Evolutionary conservation across 2,797 vertebrate species (phyloP), one percentile per base, ranked within the genome.

Genomic region (Gymnocypris eckloni): DNA sequence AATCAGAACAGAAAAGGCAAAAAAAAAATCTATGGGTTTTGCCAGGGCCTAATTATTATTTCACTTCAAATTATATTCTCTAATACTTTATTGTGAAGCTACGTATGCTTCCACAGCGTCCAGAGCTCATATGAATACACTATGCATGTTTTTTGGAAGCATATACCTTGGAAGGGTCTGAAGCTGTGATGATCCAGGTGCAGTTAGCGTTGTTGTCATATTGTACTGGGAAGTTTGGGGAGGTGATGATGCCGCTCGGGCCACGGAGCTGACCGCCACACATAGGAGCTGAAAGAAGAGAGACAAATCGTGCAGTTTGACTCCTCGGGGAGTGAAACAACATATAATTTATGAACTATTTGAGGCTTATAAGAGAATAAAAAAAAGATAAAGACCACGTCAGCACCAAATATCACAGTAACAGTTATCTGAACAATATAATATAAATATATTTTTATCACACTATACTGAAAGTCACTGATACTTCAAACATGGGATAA

Each of bases 121-220:
- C 18, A 45, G 41, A 37, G 28, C 22, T 52, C 13, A 52, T 39
- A 13, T 43, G 0, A 76, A 52, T 20, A 64, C 25, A 37, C n/a
- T 43, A 61, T 10, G 41, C 12, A 22, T 73, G 22, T 39, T 39
- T 82, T 25, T 3, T 13, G 9, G 37, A 5, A 45, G 56, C 6
- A n/a, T 16, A 88, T 91, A 99, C 98, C 98, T 99, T 99, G 41
- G 96, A 94, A 0, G 93, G 93, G 84, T 99, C 98, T 56, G 98
- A 95, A 0, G 98, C 96, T 0, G 97, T 96, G 94, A 99, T 98
- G 93, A 99, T 95, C 98, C 98, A 99, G 59, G 98, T 97, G 48
- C 98, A 99, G 94, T 98, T 99, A 45, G 98, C 98, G 0, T 99
- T 99, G 95, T 98, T 99, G 92, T 99, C 98, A 2, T 99, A 99